Percentiles rank a stretch among this genome's conserved stretches.
Conservation (phyloP, 2,888 invertebrate genomes). For the Meteorus colon region DNA sequence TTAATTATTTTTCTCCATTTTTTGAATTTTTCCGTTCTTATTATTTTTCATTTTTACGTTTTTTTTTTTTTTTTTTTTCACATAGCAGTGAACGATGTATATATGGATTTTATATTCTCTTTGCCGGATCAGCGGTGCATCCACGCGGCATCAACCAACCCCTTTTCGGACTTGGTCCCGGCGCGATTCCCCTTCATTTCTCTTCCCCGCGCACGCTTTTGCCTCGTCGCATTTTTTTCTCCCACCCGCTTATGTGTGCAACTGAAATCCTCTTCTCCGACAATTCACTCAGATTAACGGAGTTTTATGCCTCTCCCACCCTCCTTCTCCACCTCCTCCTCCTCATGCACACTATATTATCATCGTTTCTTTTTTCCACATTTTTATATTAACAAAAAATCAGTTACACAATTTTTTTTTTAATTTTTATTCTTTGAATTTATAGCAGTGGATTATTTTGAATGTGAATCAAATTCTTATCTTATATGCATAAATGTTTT, state of each 20-base stretch:
- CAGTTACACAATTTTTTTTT: background rate
- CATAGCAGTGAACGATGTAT: conserved; percentile 1
- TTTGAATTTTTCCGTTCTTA: background rate
- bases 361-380: conserved; percentile 25
- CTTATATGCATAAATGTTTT: background rate
- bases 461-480: background rate
- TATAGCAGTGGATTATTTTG: background rate
- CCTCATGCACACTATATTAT: conserved; percentile 10
- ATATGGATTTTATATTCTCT: conserved; percentile 49
- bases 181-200: conserved; percentile 28
- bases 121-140: conserved; percentile 47
- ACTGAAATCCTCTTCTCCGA: conserved; percentile 35
- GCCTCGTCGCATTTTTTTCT: conserved; percentile 35
- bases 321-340: conserved; percentile 12
- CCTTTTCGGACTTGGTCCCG: conserved; percentile 40
- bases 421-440: background rate
- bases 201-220: background rate
- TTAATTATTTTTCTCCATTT: background rate
- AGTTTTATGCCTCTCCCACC: conserved; percentile 29
- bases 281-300: conserved; percentile 43
- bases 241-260: conserved; percentile 32
- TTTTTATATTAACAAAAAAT: background rate
- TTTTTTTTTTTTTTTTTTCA: background rate
- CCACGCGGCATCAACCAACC: conserved; percentile 42
- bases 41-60: conserved; percentile 38